A percentile compares a stretch with the other conserved stretches of the same genome.
Conservation (phyloP, 23 tunicate species). For the Ascidia mentula region DNA sequence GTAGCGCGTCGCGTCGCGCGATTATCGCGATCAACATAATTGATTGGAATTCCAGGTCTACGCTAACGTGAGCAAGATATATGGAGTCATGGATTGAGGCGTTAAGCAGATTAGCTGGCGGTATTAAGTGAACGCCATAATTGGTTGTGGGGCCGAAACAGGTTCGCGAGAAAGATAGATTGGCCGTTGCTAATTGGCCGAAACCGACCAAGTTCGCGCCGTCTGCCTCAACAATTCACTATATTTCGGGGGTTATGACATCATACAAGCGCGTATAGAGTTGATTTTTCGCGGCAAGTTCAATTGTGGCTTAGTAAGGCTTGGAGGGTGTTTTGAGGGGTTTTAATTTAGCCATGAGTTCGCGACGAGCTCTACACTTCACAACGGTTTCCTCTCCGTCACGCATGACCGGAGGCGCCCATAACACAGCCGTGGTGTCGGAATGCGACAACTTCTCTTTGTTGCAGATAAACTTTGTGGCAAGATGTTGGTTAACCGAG, state of each 20-base stretch:
- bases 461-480: neutral
- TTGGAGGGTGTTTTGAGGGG: neutral
- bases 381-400: slow-evolving; percentile 9
- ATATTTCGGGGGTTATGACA: too few species aligned
- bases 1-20: neutral
- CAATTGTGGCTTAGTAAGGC: neutral
- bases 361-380: slow-evolving; percentile 10
- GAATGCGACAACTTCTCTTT: neutral
- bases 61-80: neutral
- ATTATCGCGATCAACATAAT: neutral
- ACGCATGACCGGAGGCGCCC: slow-evolving; percentile 1
- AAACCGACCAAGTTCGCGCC: slow-evolving; percentile 7
- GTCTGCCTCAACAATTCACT: neutral
- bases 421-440: neutral
- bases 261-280: too few species aligned
- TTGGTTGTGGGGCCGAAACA: neutral
- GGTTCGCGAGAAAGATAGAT: neutral
- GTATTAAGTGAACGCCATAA: neutral
- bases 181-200: neutral
- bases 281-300: neutral
- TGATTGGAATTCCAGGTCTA: neutral
- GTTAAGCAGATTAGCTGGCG: neutral
- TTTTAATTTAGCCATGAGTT: slow-evolving; percentile 2
- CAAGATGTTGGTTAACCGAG: neutral
- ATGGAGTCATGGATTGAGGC: neutral